Percentiles rank a stretch among this genome's conserved stretches.
These are phyloP conservation scores for Orchesella flavescens DNA, from an alignment of 2,888 invertebrate species.

Conservation along the genomic window DNA sequence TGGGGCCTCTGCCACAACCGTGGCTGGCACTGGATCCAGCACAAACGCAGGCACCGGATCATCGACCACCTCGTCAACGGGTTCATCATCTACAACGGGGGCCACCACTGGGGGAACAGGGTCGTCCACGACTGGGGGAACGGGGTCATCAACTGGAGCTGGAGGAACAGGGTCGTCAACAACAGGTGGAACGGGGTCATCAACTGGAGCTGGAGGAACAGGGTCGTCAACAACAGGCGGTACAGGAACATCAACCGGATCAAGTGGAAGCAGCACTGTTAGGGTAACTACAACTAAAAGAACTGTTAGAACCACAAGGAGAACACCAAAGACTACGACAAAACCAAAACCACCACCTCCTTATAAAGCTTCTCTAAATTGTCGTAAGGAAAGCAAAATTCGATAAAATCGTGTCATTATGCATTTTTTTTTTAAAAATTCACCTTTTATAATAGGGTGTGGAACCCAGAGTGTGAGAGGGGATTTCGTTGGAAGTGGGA, in stretches of 20 bases:
- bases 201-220: background rate
- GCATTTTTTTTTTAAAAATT: too few species aligned
- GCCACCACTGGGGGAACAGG: background rate
- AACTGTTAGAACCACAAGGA: background rate
- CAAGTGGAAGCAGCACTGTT: too few species aligned
- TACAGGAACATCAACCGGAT: background rate
- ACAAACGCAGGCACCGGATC: background rate
- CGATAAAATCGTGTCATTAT: too few species aligned
- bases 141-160: background rate
- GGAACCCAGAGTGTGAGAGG: slow-evolving; percentile 62
- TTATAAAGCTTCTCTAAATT: slow-evolving; percentile 57
- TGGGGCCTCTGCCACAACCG: too few species aligned
- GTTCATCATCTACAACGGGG: background rate
- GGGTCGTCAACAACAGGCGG: background rate
- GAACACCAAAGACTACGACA: slow-evolving; percentile 4
- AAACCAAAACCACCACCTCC: slow-evolving; percentile 41
- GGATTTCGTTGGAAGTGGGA: slow-evolving; percentile 22
- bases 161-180: background rate
- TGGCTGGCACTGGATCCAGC: background rate
- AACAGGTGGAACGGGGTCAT: background rate
- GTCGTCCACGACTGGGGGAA: background rate
- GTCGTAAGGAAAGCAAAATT: slow-evolving; percentile 19
- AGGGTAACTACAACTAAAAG: background rate
- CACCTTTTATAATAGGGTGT: slow-evolving; percentile 51
- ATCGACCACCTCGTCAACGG: background rate